Evolutionary conservation across 2,888 invertebrate genomes (phyloP).

Genomic region (Drosophila cyrtoloma): DNA sequence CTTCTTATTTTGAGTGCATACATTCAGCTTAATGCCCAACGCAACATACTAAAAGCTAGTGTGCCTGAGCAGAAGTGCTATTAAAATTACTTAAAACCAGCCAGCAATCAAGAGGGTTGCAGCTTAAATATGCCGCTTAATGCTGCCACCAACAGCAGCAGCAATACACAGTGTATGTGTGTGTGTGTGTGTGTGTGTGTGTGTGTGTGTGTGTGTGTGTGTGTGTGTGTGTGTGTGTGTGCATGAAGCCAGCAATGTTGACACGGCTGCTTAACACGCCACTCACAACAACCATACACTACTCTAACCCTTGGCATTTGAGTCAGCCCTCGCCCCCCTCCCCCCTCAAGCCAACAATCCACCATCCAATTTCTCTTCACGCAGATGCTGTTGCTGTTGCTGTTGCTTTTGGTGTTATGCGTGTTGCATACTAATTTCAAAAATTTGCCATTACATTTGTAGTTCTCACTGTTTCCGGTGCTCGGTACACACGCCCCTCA

Average conservation of each 20-base stretch:
- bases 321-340: background rate
- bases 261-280: constrained; percentile 55
- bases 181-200: constrained; percentile 5
- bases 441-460: constrained; percentile 80
- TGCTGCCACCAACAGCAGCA: constrained; percentile 46
- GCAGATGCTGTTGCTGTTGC: constrained; percentile 17
- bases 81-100: constrained; percentile 77
- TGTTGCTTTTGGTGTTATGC: constrained; percentile 50
- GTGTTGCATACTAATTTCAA: constrained; percentile 80
- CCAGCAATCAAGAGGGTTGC: constrained; percentile 63
- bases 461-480: constrained; percentile 54
- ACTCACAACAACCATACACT: constrained; percentile 9
- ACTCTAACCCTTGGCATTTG: constrained; percentile 21
- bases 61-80: constrained; percentile 51
- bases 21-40: constrained; percentile 37
- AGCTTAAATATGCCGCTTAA: constrained; percentile 76
- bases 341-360: background rate
- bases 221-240: constrained; percentile 5
- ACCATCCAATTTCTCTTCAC: background rate
- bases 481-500: background rate
- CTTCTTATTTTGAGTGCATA: constrained; percentile 5
- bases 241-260: constrained; percentile 37
- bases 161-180: constrained; percentile 1
- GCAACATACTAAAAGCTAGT: constrained; percentile 16
- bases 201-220: constrained; percentile 6